These are phyloP conservation scores for Antechinus flavipes DNA, from an alignment of 2,113 vertebrate genomes.

Conservation along the genomic window DNA sequence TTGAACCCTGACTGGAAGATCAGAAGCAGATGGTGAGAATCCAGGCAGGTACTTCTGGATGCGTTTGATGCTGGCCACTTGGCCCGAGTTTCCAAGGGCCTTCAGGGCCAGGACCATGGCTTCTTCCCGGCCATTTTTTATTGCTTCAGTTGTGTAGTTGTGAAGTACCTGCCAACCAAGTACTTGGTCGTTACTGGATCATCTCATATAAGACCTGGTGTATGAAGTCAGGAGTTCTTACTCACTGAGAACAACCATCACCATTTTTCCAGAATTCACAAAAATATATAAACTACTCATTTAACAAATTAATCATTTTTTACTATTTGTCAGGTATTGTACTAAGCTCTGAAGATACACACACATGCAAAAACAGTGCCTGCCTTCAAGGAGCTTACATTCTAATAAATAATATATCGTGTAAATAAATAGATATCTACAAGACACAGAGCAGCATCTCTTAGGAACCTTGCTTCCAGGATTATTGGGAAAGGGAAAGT, in stretches of 20 bases:
- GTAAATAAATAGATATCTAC: neutral
- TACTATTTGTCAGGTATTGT: neutral
- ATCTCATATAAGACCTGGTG: neutral
- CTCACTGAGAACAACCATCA: neutral
- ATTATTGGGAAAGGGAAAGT: neutral
- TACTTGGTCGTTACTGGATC: conserved; percentile 7
- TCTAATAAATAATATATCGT: neutral
- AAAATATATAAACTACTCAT: neutral
- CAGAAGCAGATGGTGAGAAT: conserved; percentile 80
- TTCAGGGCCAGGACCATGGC: conserved; percentile 88
- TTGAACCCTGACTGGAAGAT: conserved; percentile 82
- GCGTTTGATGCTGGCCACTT: conserved; percentile 88
- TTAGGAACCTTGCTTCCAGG: neutral
- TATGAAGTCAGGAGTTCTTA: neutral
- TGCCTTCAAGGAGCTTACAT: neutral
- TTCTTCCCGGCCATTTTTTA: conserved; percentile 80
- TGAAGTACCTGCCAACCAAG: conserved; percentile 86
- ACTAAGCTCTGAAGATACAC: neutral
- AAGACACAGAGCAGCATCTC: neutral
- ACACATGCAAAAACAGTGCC: neutral
- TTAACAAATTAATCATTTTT: neutral
- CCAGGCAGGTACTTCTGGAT: conserved; percentile 88
- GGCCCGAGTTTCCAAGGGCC: conserved; percentile 90
- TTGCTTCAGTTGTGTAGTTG: conserved; percentile 84
- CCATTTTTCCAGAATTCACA: neutral